phyloP scores from a whole-genome alignment of 1,140 invertebrate genomes.

The Pararge aegeria region DNA sequence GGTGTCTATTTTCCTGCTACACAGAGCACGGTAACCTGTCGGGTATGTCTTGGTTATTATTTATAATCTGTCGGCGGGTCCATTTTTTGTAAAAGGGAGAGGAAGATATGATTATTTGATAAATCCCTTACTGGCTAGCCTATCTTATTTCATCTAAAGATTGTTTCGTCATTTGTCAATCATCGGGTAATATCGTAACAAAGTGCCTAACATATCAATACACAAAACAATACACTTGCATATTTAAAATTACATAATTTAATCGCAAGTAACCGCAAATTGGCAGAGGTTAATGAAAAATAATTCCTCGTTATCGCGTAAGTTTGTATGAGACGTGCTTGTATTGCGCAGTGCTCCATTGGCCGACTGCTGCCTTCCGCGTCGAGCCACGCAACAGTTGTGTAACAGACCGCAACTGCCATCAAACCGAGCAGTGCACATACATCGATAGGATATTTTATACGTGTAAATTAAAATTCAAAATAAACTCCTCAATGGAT shows the following conservation, averaged over 20 bases:
- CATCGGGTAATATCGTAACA: too few relatives aligned
- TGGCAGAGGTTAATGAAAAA: slow-evolving; percentile 15
- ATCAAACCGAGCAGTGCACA: neutral
- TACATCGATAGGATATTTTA: slow-evolving; percentile 7
- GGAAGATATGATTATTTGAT: too few relatives aligned
- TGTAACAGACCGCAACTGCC: slow-evolving; percentile 39
- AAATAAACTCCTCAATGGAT: slow-evolving; percentile 7
- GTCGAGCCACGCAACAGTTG: slow-evolving; percentile 57
- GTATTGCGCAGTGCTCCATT: slow-evolving; percentile 64
- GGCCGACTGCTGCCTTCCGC: slow-evolving; percentile 65
- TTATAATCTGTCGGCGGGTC: too few relatives aligned
- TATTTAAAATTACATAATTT: neutral
- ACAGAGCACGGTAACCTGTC: too few relatives aligned
- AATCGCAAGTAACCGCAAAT: neutral
- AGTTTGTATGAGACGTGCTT: slow-evolving; percentile 25
- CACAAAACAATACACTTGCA: too few relatives aligned
- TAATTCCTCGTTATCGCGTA: slow-evolving; percentile 23
- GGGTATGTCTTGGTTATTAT: too few relatives aligned
- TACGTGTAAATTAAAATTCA: neutral
- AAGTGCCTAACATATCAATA: too few relatives aligned
- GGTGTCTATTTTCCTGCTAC: too few relatives aligned
- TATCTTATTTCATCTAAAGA: too few relatives aligned
- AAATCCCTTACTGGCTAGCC: too few relatives aligned
- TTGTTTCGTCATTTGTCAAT: too few relatives aligned
- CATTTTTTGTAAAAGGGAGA: too few relatives aligned